Conservation (phyloP, 2,888 invertebrate genomes). For the Leucophenga montana region DNA sequence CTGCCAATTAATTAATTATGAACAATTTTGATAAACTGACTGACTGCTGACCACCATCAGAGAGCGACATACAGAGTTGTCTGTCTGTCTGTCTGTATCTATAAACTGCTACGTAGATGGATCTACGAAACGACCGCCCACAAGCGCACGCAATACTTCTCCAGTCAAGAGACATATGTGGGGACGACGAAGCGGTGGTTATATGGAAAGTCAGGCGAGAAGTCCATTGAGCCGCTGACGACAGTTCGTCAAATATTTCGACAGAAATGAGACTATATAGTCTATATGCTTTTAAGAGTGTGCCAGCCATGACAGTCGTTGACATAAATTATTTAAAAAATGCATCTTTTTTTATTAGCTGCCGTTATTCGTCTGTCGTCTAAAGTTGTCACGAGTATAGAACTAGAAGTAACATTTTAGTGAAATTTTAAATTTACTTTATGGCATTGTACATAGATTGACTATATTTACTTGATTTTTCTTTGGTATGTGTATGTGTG, state of each 20-base stretch:
- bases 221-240: neutral
- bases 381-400: neutral
- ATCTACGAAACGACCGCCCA: neutral
- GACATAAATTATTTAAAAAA: constrained; percentile 26
- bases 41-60: constrained; percentile 24
- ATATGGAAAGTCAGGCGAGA: neutral
- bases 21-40: constrained; percentile 66
- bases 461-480: neutral
- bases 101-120: neutral
- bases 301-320: constrained; percentile 4
- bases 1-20: constrained; percentile 72
- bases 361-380: neutral
- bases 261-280: constrained; percentile 28
- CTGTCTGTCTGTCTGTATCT: neutral
- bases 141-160: neutral
- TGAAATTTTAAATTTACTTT: too few species aligned
- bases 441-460: neutral
- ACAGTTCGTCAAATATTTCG: constrained; percentile 14
- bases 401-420: neutral
- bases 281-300: constrained; percentile 25
- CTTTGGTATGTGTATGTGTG: constrained; percentile 32
- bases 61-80: neutral
- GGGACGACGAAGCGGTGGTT: too few species aligned
- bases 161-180: too few species aligned
- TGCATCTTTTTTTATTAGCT: neutral